A percentile compares a stretch with the other conserved stretches of the same genome.
Evolutionary conservation across 2,113 vertebrate species (phyloP).

Genomic region (Paradoxurus hermaphroditus): DNA sequence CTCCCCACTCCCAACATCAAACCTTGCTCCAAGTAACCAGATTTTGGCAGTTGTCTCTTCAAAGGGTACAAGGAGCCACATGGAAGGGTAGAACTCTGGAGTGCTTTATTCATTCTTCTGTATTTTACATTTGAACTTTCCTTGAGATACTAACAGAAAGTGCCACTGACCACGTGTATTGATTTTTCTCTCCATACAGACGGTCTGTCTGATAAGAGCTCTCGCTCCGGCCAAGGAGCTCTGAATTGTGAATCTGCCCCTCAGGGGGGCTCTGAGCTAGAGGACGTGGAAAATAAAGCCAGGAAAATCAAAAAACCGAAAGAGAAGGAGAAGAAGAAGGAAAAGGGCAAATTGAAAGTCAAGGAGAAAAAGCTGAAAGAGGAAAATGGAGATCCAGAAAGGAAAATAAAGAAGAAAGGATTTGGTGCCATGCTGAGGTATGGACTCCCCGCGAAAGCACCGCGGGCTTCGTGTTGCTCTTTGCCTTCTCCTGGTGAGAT

Average conservation of each 20-base stretch:
- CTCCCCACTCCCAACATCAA: slow-evolving; percentile 1
- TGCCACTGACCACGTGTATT: slow-evolving; percentile 45
- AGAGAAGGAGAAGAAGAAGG: slow-evolving; percentile 93
- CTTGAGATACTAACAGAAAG: background rate
- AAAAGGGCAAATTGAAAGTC: slow-evolving; percentile 88
- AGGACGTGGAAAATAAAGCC: slow-evolving; percentile 82
- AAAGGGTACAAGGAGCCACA: slow-evolving; percentile 18
- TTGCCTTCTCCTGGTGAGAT: background rate
- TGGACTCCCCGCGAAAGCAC: background rate
- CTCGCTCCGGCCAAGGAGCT: slow-evolving; percentile 88
- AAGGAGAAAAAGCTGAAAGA: slow-evolving; percentile 93
- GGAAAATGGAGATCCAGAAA: slow-evolving; percentile 90
- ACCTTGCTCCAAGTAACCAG: slow-evolving; percentile 39
- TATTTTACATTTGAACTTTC: slow-evolving; percentile 58
- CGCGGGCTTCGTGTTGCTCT: background rate
- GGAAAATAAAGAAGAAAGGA: slow-evolving; percentile 93
- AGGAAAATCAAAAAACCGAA: slow-evolving; percentile 89
- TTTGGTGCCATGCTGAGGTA: slow-evolving; percentile 94
- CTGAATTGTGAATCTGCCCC: slow-evolving; percentile 86
- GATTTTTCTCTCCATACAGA: slow-evolving; percentile 82
- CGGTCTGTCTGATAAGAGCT: slow-evolving; percentile 92
- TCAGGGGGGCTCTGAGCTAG: slow-evolving; percentile 82
- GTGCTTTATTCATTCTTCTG: slow-evolving; percentile 22
- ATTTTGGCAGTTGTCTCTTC: slow-evolving; percentile 57
- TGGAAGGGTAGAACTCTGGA: slow-evolving; percentile 30